Conservation (phyloP, 2,888 invertebrate species). For the Dorcus hopei region DNA sequence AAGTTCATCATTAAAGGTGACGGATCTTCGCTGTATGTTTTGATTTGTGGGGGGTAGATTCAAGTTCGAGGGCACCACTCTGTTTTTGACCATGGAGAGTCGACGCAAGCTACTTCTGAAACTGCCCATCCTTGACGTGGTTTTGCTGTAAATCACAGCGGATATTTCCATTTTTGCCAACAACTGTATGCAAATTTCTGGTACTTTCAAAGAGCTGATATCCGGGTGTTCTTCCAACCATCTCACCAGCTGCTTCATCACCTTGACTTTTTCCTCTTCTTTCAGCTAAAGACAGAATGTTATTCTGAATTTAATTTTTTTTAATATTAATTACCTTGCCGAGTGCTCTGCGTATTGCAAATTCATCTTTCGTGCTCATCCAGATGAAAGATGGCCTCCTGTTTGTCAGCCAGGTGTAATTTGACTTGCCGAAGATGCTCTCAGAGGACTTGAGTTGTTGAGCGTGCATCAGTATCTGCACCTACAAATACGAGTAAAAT, state of each 20-base stretch:
- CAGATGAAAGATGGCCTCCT: slow-evolving; percentile 32
- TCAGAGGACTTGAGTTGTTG: slow-evolving; percentile 37
- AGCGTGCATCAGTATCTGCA: slow-evolving; percentile 40
- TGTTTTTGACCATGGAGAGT: slow-evolving; percentile 27
- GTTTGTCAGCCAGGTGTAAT: slow-evolving; percentile 40
- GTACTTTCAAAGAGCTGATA: slow-evolving; percentile 33
- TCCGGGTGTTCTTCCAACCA: slow-evolving; percentile 37
- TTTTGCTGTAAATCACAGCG: slow-evolving; percentile 31
- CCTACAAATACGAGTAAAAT: slow-evolving; percentile 21
- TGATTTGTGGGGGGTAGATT: slow-evolving; percentile 5
- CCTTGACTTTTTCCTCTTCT: slow-evolving; percentile 35
- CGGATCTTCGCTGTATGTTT: slow-evolving; percentile 27
- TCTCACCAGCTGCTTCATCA: slow-evolving; percentile 36
- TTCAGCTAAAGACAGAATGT: slow-evolving; percentile 31
- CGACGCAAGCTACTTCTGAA: slow-evolving; percentile 37
- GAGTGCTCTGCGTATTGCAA: slow-evolving; percentile 35
- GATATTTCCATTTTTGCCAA: slow-evolving; percentile 30
- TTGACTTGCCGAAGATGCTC: slow-evolving; percentile 30
- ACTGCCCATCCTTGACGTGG: slow-evolving; percentile 33
- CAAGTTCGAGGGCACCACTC: slow-evolving; percentile 22
- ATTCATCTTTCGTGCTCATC: slow-evolving; percentile 39
- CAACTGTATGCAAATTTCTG: slow-evolving; percentile 35
- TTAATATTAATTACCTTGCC: slow-evolving; percentile 29
- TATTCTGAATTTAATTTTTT: slow-evolving; percentile 1
- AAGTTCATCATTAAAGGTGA: slow-evolving; percentile 39